Conservation (phyloP, 1,140 invertebrate genomes). For the Chironomus striatipennis region DNA sequence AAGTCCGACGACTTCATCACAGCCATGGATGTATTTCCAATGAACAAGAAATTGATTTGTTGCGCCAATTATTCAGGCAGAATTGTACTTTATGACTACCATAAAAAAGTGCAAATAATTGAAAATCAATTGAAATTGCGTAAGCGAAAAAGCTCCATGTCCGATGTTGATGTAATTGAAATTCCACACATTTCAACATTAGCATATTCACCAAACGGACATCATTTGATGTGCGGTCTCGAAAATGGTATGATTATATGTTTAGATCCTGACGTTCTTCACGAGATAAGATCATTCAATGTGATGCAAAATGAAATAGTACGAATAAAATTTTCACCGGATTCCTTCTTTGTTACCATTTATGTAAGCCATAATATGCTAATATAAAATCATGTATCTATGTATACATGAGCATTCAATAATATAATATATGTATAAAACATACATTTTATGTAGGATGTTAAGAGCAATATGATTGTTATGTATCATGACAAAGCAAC, state of each 20-base stretch:
- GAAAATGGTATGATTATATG: background rate
- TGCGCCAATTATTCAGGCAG: background rate
- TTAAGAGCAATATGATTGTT: background rate
- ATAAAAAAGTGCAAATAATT: background rate
- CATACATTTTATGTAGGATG: background rate
- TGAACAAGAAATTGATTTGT: constrained; percentile 11
- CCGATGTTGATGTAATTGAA: constrained; percentile 2
- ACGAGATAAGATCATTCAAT: background rate
- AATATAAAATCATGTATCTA: too few species aligned
- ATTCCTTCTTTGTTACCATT: background rate
- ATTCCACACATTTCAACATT: background rate
- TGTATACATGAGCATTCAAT: too few species aligned
- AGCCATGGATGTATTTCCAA: background rate
- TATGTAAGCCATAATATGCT: background rate
- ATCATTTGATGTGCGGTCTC: background rate
- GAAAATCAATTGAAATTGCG: constrained; percentile 1
- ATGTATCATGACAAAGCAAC: background rate
- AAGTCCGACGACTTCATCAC: background rate
- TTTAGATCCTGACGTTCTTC: background rate
- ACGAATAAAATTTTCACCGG: background rate
- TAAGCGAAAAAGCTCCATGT: background rate
- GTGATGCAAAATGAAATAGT: background rate
- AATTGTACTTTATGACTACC: background rate
- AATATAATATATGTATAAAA: too few species aligned
- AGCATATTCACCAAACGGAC: background rate